These are phyloP conservation scores for Hucho hucho DNA, from an alignment of 2,113 vertebrate species.

Conservation along the genomic window DNA sequence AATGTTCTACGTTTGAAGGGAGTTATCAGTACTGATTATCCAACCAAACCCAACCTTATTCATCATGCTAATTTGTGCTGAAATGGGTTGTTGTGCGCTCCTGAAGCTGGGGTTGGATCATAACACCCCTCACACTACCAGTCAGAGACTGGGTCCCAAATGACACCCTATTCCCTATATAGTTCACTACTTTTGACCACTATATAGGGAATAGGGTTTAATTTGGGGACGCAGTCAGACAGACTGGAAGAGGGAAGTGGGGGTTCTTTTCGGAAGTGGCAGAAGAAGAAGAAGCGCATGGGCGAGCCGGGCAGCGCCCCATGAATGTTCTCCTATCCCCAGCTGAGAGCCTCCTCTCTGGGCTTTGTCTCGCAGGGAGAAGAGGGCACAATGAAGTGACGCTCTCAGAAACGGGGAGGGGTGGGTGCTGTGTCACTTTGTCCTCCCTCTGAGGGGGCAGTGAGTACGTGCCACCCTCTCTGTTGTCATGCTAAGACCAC, in stretches of 20 bases:
- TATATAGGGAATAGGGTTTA: no score
- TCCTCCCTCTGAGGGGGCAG: conserved; percentile 34
- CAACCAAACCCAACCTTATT: background rate
- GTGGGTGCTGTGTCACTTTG: conserved; percentile 51
- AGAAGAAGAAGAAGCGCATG: conserved; percentile 51
- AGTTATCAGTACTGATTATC: conserved; percentile 15
- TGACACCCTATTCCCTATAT: no score
- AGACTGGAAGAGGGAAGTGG: conserved; percentile 64
- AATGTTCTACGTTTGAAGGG: conserved; percentile 33
- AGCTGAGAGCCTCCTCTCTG: conserved; percentile 56
- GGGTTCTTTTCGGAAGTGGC: conserved; percentile 51
- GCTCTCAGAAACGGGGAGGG: conserved; percentile 52
- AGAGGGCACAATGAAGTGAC: conserved; percentile 65
- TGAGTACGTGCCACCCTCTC: conserved; percentile 53
- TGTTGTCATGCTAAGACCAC: conserved; percentile 74
- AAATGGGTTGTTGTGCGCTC: background rate
- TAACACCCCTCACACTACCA: background rate
- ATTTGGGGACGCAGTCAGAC: background rate
- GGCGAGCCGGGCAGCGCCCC: conserved; percentile 60
- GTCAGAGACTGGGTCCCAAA: background rate
- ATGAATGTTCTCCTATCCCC: conserved; percentile 64
- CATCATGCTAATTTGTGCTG: background rate
- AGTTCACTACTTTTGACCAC: no score
- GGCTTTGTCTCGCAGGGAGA: conserved; percentile 52
- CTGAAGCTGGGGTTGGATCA: background rate